Conservation (phyloP, 2,888 invertebrate genomes). For the Allophyes oxyacanthae region DNA sequence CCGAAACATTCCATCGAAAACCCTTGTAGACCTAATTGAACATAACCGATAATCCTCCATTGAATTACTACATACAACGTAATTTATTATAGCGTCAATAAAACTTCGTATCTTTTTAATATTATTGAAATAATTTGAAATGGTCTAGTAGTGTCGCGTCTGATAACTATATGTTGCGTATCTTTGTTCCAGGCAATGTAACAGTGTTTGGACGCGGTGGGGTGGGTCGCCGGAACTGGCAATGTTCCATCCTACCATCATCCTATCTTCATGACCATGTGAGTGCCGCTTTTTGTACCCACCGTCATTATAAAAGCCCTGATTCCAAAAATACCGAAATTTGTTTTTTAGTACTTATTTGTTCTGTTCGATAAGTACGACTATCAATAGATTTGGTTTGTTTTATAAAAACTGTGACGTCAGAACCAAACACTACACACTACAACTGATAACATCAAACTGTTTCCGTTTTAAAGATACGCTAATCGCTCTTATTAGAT, state of each 20-base stretch:
- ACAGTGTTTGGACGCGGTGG: constrained; percentile 37
- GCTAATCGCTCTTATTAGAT: constrained; percentile 22
- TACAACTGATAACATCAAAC: neutral
- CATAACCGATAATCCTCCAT: neutral
- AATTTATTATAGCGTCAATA: neutral
- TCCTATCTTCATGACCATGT: constrained; percentile 51
- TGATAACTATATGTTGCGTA: constrained; percentile 14
- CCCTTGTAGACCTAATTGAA: neutral
- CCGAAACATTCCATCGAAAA: too few species aligned
- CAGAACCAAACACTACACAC: constrained; percentile 20
- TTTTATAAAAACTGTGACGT: constrained; percentile 21
- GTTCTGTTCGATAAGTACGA: too few species aligned
- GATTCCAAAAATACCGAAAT: neutral
- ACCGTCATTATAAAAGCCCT: neutral
- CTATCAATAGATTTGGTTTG: constrained; percentile 2
- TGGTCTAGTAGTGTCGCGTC: neutral
- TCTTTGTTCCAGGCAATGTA: constrained; percentile 62
- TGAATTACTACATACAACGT: neutral
- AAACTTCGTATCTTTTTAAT: too few species aligned
- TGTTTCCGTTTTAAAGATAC: constrained; percentile 13
- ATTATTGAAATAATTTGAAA: neutral
- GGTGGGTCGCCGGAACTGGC: constrained; percentile 49
- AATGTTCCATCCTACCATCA: constrained; percentile 51
- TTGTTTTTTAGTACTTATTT: neutral
- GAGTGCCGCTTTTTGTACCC: constrained; percentile 45